Evolutionary conservation across 37 sponge, comb jelly and placozoan species (phyloP), one percentile per base, ranked within the genome.

Genomic region (Halichondria panicea): DNA sequence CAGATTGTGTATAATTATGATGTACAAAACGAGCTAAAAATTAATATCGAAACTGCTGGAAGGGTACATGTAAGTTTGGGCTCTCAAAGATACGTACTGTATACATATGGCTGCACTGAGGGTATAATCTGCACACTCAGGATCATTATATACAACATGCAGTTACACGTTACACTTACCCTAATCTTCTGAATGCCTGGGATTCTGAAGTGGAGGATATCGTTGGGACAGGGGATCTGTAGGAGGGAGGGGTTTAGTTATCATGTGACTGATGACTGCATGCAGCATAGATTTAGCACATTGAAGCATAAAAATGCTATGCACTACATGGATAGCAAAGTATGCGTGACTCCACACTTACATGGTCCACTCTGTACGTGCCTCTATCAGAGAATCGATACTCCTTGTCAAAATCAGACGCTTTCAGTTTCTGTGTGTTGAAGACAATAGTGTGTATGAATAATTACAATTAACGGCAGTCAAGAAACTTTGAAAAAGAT

Each of bases 141-240:
- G n/a, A n/a, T n/a, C n/a, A n/a, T n/a, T n/a, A n/a, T n/a, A n/a
- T n/a, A n/a, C n/a, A n/a, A n/a, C n/a, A n/a, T n/a, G n/a, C n/a
- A n/a, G n/a, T n/a, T n/a, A n/a, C n/a, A n/a, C n/a, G n/a, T n/a
- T n/a, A 31, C 1, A 2, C 80, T 63, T 27, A 91, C 91, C 40
- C 46, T 72, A 24, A 91, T 68, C 53, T 91, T 91, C 66, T 91
- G 92, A 1, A 91, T 33, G 53, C 83, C 87, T 41, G 80, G 75
- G 7, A 91, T 87, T 52, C 63, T 78, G 52, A 86, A 83, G 36
- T 86, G 83, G 39, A 75, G 41, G 13, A 91, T 63, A 15, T 86
- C 83, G 27, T 78, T 82, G 37, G 77, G 74, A 18, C 43, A 46
- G 35, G 18, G 45, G 12, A 34, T 62, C 76, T 76, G 52, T 8